A percentile compares a stretch with the other conserved stretches of the same genome.
Conservation (phyloP, 2,797 vertebrate species). For the Oreochromis mossambicus region DNA sequence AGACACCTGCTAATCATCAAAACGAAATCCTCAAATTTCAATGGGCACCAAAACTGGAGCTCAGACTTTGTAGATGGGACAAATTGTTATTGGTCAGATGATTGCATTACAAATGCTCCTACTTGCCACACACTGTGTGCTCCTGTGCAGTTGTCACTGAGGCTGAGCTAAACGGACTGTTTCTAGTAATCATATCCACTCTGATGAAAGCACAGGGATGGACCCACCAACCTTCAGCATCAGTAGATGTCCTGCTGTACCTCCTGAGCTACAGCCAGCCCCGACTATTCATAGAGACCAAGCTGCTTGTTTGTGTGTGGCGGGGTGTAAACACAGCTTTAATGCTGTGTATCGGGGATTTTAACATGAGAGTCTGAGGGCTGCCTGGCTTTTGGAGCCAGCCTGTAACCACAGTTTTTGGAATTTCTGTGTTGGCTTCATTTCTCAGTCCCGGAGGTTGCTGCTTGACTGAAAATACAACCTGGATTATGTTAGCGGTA, state of each 20-base stretch:
- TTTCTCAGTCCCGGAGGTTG: background rate
- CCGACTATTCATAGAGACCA: background rate
- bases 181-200: background rate
- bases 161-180: background rate
- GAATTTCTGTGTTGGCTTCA: background rate
- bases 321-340: background rate
- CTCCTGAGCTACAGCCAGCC: background rate
- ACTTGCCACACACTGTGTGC: background rate
- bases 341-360: background rate
- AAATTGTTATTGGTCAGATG: background rate
- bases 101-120: background rate
- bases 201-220: background rate
- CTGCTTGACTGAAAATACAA: background rate
- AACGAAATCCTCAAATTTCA: background rate
- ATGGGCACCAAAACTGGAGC: background rate
- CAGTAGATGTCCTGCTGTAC: background rate
- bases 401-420: background rate
- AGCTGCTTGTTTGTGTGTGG: background rate
- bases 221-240: background rate
- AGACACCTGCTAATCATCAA: background rate
- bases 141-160: background rate
- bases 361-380: background rate
- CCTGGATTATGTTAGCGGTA: background rate
- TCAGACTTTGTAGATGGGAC: background rate
- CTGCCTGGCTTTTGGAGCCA: background rate